phyloP scores from a whole-genome alignment of 37 sponge, comb jelly and placozoan genomes.

The Mnemiopsis leidyi region DNA sequence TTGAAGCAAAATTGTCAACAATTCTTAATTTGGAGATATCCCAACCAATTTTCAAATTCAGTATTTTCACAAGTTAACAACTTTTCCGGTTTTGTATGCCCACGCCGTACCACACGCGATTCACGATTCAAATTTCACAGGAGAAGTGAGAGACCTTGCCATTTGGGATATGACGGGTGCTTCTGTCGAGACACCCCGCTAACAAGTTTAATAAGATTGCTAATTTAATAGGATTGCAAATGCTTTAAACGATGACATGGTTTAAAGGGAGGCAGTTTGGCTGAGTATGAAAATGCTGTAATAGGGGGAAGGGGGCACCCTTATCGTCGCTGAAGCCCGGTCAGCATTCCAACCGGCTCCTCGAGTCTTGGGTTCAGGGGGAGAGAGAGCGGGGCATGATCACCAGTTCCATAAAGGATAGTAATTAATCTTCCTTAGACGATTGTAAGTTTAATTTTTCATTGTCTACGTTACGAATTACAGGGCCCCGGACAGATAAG shows the following conservation, averaged over 20 bases:
- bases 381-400: not conserved
- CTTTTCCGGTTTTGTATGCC: too few relatives aligned
- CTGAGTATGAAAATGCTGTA: not conserved
- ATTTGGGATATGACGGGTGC: not conserved
- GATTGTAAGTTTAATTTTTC: not conserved
- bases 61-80: too few relatives aligned
- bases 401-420: not conserved
- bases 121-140: too few relatives aligned
- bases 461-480: not conserved
- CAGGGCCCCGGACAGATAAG: not conserved
- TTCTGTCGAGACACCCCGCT: not conserved
- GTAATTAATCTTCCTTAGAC: not conserved
- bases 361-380: not conserved
- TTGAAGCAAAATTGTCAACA: too few relatives aligned
- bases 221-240: not conserved
- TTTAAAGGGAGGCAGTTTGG: not conserved
- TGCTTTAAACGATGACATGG: not conserved
- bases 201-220: not conserved
- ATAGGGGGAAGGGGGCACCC: not conserved
- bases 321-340: not conserved
- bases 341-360: not conserved
- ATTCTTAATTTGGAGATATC: too few relatives aligned
- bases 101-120: too few relatives aligned
- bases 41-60: too few relatives aligned
- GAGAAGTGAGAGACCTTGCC: too few relatives aligned